Evolutionary conservation across 2,113 vertebrate genomes (phyloP).

Genomic region (Symphodus melops): DNA sequence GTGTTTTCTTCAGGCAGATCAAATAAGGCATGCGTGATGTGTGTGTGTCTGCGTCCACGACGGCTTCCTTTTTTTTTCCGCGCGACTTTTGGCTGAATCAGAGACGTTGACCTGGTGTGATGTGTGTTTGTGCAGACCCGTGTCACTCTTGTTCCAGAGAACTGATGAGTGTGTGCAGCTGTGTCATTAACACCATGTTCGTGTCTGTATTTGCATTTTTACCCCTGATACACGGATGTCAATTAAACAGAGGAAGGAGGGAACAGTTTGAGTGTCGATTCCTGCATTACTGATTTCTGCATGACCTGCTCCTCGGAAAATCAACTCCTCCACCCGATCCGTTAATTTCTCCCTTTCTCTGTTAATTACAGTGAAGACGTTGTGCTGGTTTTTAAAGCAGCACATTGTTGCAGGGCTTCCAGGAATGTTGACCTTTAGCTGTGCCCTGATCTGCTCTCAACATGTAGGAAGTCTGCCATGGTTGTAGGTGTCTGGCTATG

Average conservation of each 20-base stretch:
- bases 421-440: constrained; percentile 66
- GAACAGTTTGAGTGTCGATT: constrained; percentile 47
- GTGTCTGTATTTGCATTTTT: constrained; percentile 64
- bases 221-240: constrained; percentile 65
- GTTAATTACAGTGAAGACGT: neutral
- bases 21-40: neutral
- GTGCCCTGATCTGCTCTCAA: constrained; percentile 57
- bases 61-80: constrained; percentile 5
- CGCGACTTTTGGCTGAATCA: constrained; percentile 48
- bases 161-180: constrained; percentile 49
- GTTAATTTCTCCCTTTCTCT: neutral
- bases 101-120: constrained; percentile 55
- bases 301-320: constrained; percentile 1
- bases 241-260: constrained; percentile 56
- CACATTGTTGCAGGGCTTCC: constrained; percentile 13
- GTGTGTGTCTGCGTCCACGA: neutral
- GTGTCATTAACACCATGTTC: constrained; percentile 75
- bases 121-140: constrained; percentile 47
- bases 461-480: constrained; percentile 61
- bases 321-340: constrained; percentile 4
- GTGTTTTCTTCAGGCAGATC: constrained; percentile 30
- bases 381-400: neutral
- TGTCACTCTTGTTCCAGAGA: constrained; percentile 48
- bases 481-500: constrained; percentile 64
- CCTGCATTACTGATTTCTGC: constrained; percentile 21